Base-by-base conservation (phyloP, 2,888 invertebrate species). In the Trichogramma dendrolimi region DNA sequence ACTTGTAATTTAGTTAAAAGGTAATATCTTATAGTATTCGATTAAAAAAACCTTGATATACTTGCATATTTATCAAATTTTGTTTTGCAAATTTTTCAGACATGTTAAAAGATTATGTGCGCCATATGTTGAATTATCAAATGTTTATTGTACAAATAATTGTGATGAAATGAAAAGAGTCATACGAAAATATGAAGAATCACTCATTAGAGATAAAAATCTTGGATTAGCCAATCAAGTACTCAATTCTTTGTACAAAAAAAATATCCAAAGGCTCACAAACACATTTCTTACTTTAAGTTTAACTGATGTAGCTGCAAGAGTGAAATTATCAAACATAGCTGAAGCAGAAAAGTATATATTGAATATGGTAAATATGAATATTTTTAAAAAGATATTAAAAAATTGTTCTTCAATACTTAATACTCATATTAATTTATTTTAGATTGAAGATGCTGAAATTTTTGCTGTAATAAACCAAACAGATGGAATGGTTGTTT, bases 401-500 rank as follows among this genome's bases (percentile, higher is more conserved):
- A 2, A 27, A 27, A 27, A 27, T 27, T 27, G 3, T 27, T 27
- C 27, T 27, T 27, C 27, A 27, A 27, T 27, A 27, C 27, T 38
- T 41, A 27, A 4, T 51, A 44, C 52, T 60, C 11, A 48, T 46
- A 57, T 43, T 59, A 49, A 27, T 46, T 11, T 47, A n/a, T 57
- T 67, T 69, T 71, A 96, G 95, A 97, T 98, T 73, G 95, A 96
- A 81, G 94, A 95, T 78, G 92, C 93, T 59, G 95, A 96, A 82
- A 97, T 98, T 71, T 96, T 90, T 82, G 97, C 97, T 40, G 92
- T 92, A 73, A 96, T 98, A 69, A 96, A 96, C 82, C 94, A 96
- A 81, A 94, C 93, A 80, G 96, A 97, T 81, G 96, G 97, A 10
- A 97, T 97, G 96, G 96, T 98, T 11, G 86, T 94, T 58, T 98